Percentiles rank a stretch among this genome's conserved stretches.
These are phyloP conservation scores for Aegotheles bennettii DNA, from an alignment of 2,113 vertebrate genomes.

Conservation along the genomic window DNA sequence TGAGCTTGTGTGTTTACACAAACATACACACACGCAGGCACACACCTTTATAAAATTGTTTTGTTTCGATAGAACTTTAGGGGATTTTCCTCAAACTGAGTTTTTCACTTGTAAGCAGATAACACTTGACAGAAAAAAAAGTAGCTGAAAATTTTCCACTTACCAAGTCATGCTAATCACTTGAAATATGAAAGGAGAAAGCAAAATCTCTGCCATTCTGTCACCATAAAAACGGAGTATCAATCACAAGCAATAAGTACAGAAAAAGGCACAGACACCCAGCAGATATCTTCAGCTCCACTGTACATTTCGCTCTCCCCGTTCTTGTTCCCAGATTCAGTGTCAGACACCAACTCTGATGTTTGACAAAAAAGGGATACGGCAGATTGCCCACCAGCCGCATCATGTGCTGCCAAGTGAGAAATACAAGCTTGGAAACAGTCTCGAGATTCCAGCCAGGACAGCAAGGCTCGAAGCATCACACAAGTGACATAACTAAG, in stretches of 20 bases:
- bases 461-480: conserved; percentile 53
- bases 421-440: conserved; percentile 63
- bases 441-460: conserved; percentile 59
- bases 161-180: not conserved
- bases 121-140: not conserved
- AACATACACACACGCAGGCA: not conserved
- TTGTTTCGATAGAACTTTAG: not conserved
- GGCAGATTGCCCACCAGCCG: conserved; percentile 64
- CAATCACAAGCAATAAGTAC: not conserved
- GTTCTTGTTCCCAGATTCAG: not conserved
- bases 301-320: not conserved
- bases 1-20: conserved; percentile 62
- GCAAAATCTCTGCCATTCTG: not conserved
- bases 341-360: conserved; percentile 27
- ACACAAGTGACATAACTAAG: conserved; percentile 41
- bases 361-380: conserved; percentile 61
- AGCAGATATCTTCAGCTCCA: not conserved
- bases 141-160: not conserved
- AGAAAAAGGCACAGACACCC: not conserved
- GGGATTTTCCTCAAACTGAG: not conserved
- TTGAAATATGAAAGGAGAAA: not conserved
- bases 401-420: conserved; percentile 63
- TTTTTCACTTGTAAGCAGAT: not conserved
- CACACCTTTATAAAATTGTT: not conserved
- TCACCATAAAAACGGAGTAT: not conserved